Evolutionary conservation across 2,888 invertebrate species (phyloP), one percentile per base, ranked within the genome.

Genomic region (Lydus trimaculatus): DNA sequence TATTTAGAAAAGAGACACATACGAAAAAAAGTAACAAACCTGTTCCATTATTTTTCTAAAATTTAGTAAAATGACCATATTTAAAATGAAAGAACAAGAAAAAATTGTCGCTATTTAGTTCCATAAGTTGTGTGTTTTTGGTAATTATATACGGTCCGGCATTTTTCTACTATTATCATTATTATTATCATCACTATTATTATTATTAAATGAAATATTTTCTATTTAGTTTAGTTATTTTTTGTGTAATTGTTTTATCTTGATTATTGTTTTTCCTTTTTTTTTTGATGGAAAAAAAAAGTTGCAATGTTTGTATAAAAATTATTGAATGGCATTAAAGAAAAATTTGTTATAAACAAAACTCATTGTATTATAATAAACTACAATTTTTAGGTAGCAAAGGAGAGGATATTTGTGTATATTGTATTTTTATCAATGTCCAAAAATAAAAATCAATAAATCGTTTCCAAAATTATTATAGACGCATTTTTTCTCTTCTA

Each of bases 341-440:
- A 75, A 71, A 52, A 52, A 52, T 23, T 52, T 52, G 48, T 52
- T 52, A 52, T 52, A 52, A 43, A 70, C n/a, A 66, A 67, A 63
- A 64, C 59, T 31, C 33, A 63, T 65, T 60, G 60, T 60, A 36
- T 23, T 60, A 60, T 36, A n/a, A n/a, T n/a, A n/a, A n/a, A 23
- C 11, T 23, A 33, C 61, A 63, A 65, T 69, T 65, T 65, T 67
- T 67, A 67, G 59, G 20, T 65, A 70, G 58, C 67, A 58, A 70
- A 56, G 76, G 71, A 76, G 74, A 75, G 74, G 76, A 79, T 78
- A 76, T 79, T 78, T 79, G 78, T 80, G 80, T 79, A 79, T 78
- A 79, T 76, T 80, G 80, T 80, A 80, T 80, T 80, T 80, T 80
- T 80, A 79, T 80, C 76, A 80, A 80, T 80, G 80, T 80, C 80